Evolutionary conservation across 2,888 invertebrate genomes (phyloP), one percentile per base, ranked within the genome.

Genomic region (Brenthis daphne): DNA sequence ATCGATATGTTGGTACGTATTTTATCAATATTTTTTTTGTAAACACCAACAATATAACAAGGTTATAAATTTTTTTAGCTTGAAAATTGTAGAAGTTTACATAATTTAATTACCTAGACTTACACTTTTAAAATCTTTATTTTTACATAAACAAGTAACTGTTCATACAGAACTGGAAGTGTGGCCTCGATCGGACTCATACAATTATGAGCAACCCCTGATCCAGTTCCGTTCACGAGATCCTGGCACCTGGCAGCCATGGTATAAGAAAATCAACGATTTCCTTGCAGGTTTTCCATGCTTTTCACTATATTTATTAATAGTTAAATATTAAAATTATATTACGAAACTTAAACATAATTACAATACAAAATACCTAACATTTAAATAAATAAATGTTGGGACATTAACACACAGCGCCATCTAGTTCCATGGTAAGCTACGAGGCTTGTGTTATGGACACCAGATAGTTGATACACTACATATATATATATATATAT

Each of bases 241-340:
- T 77, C 83, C 89, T 1, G 92, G 91, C 77, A 90, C 87, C 84
- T 90, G 89, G 91, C 86, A 89, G 43, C 77, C 78, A n/a, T 92
- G 92, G 92, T 86, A 84, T 77, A 79, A 81, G 61, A 84, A 88
- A 29, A 85, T 89, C 81, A 89, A 87, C 73, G 87, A 90, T 13
- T 92, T 92, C 79, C 84, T 92, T 3, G 82, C 76, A 72, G 84
- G 92, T 90, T 14, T 14, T 20, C 14, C n/a, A 50, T n/a, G 6
- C 4, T 13, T n/a, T n/a, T 51, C 14, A 51, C 2, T n/a, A 51
- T n/a, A 51, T n/a, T 43, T 43, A n/a, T 29, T 29, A 4, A 29
- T 8, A 51, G 8, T 51, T 51, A 51, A 29, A 29, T 4, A 29
- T 29, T 29, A 29, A 4, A 29, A 4, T 29, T 29, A 29, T 29